phyloP scores from a whole-genome alignment of 1,140 invertebrate species.

The Aphaenogaster floridana region DNA sequence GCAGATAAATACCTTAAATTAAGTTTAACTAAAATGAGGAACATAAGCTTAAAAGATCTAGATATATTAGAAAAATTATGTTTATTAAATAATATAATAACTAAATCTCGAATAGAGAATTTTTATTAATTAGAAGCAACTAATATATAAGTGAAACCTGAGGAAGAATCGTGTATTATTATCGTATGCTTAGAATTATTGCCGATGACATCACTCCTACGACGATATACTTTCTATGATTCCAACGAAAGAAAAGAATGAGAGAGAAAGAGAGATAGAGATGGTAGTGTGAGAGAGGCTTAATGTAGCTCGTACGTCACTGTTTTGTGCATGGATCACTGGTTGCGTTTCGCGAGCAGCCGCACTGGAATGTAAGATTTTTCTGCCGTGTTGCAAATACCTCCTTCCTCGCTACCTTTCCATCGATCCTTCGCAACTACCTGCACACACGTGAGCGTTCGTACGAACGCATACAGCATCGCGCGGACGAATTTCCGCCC shows the following conservation, averaged over 20 bases:
- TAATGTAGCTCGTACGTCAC: constrained; percentile 72
- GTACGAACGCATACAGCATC: constrained; percentile 30
- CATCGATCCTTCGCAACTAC: constrained; percentile 65
- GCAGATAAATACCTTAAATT: neutral
- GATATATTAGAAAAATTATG: neutral
- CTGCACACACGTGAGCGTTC: constrained; percentile 30
- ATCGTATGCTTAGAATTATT: neutral
- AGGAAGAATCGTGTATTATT: neutral
- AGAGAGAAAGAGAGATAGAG: neutral
- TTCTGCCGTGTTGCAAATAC: constrained; percentile 65
- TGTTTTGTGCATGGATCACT: constrained; percentile 75
- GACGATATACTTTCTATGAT: neutral
- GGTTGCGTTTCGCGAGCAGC: constrained; percentile 71
- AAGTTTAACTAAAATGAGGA: neutral
- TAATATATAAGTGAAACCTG: neutral
- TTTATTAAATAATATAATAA: constrained; percentile 8
- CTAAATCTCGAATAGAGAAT: neutral
- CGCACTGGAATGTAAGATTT: constrained; percentile 72
- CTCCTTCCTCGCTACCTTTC: constrained; percentile 56
- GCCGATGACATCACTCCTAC: neutral
- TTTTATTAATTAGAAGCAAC: neutral
- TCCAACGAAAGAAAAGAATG: neutral
- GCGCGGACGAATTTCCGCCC: constrained; percentile 40
- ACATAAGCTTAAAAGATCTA: neutral
- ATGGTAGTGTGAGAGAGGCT: constrained; percentile 2